Conservation (phyloP, 2,888 invertebrate genomes). For the Iselma pallidipennis region DNA sequence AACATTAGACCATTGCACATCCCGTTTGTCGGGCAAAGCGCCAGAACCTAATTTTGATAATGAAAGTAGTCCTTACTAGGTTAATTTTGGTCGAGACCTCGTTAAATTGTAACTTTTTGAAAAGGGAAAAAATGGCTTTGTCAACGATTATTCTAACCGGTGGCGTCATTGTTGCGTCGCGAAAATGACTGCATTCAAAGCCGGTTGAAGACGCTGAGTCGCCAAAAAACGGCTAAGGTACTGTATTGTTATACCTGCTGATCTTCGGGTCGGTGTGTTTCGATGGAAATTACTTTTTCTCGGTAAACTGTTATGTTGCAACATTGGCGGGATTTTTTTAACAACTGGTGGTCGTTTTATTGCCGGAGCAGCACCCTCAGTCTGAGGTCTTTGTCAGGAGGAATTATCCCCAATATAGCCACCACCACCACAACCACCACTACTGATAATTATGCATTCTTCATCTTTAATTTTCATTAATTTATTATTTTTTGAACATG, state of each 20-base stretch:
- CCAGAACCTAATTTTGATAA: too few species aligned
- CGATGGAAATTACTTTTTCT: constrained; percentile 65
- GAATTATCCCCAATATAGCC: constrained; percentile 33
- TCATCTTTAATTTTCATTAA: constrained; percentile 54
- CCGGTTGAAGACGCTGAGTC: too few species aligned
- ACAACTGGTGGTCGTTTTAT: constrained; percentile 52
- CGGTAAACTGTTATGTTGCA: constrained; percentile 60
- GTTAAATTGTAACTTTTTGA: too few species aligned
- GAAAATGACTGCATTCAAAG: too few species aligned
- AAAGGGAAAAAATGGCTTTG: not conserved
- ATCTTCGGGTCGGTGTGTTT: constrained; percentile 67
- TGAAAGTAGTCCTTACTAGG: too few species aligned
- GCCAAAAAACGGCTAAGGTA: not conserved
- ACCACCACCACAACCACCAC: constrained; percentile 47
- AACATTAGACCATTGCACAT: too few species aligned
- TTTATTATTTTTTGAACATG: constrained; percentile 36
- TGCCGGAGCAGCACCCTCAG: constrained; percentile 56
- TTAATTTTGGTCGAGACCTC: too few species aligned
- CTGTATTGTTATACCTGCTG: constrained; percentile 51
- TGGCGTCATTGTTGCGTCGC: too few species aligned
- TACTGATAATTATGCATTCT: constrained; percentile 56
- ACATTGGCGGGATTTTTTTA: constrained; percentile 50
- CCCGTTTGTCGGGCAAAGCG: too few species aligned
- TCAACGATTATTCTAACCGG: too few species aligned
- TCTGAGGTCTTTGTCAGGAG: constrained; percentile 60